A percentile compares a stretch with the other conserved stretches of the same genome.
phyloP scores from a whole-genome alignment of 2,113 vertebrate species.

The Zosterops lateralis region DNA sequence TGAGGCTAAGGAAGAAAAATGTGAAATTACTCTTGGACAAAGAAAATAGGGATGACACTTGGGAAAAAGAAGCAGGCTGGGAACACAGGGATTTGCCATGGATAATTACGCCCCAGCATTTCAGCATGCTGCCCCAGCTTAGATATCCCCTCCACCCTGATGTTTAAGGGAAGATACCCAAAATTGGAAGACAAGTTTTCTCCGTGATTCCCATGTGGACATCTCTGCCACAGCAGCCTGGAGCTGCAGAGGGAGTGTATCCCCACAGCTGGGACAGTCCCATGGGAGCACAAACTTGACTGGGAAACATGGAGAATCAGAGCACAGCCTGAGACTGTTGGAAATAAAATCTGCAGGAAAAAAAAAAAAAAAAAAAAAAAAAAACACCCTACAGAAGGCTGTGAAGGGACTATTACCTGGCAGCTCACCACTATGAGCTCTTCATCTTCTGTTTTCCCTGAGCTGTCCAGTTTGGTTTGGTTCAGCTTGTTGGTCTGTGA shows the following conservation, averaged over 20 bases:
- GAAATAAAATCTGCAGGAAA: background rate
- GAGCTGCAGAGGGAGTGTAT: background rate
- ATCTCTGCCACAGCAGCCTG: background rate
- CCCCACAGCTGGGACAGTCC: background rate
- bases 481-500: slow-evolving; percentile 60
- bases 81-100: background rate
- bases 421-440: slow-evolving; percentile 80
- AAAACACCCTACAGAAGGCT: fast-evolving
- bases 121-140: background rate
- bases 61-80: background rate
- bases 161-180: background rate
- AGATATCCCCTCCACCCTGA: fast-evolving
- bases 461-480: slow-evolving; percentile 64
- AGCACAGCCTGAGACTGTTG: background rate
- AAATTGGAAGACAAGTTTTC: background rate
- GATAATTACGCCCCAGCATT: background rate
- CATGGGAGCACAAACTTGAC: fast-evolving
- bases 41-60: background rate
- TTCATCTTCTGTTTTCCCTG: slow-evolving; percentile 69
- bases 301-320: background rate
- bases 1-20: background rate
- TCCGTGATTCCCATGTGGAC: background rate
- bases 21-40: background rate
- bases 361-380: fast-evolving
- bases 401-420: slow-evolving; percentile 72